These are phyloP conservation scores for Sebastes oblongus DNA, from an alignment of 2,797 vertebrate species.

Conservation along the genomic window DNA sequence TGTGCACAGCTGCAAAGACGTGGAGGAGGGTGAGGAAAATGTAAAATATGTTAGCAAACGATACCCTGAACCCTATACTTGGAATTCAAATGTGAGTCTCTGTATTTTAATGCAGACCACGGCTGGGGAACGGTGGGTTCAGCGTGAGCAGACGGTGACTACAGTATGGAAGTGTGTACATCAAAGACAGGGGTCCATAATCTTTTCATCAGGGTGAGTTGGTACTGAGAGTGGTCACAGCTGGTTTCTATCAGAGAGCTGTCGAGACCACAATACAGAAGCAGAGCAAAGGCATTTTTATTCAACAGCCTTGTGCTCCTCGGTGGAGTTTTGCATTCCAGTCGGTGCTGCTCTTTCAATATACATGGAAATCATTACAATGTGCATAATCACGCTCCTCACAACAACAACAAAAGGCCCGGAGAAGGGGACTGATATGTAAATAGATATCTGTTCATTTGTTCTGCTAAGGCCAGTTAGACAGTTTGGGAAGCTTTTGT, in stretches of 20 bases:
- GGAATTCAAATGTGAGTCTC: conserved; percentile 53
- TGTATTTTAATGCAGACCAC: conserved; percentile 9
- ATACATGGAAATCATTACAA: conserved; percentile 43
- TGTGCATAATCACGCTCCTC: conserved; percentile 12
- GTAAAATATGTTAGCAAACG: conserved; percentile 56
- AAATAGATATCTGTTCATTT: conserved; percentile 35
- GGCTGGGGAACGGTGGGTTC: conserved; percentile 21
- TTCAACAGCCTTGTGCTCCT: conserved; percentile 26
- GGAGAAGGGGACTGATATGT: conserved; percentile 5
- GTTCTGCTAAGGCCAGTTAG: conserved; percentile 7
- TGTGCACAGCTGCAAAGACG: conserved; percentile 66
- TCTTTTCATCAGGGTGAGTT: conserved; percentile 69
- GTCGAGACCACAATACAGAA: conserved; percentile 37
- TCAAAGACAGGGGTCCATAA: conserved; percentile 66
- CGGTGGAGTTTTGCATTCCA: conserved; percentile 23
- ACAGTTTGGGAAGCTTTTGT: conserved; percentile 13
- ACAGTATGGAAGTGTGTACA: conserved; percentile 47
- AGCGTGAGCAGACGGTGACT: conserved; percentile 34
- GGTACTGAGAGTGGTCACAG: conserved; percentile 63
- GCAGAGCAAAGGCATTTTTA: conserved; percentile 47
- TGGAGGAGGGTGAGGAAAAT: conserved; percentile 47
- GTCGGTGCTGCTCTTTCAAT: conserved; percentile 24
- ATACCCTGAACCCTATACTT: conserved; percentile 44
- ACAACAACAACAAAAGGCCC: conserved; percentile 19
- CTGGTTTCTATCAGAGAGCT: conserved; percentile 63